Conservation (phyloP, 1,140 invertebrate genomes). For the Drosophila obscura region DNA sequence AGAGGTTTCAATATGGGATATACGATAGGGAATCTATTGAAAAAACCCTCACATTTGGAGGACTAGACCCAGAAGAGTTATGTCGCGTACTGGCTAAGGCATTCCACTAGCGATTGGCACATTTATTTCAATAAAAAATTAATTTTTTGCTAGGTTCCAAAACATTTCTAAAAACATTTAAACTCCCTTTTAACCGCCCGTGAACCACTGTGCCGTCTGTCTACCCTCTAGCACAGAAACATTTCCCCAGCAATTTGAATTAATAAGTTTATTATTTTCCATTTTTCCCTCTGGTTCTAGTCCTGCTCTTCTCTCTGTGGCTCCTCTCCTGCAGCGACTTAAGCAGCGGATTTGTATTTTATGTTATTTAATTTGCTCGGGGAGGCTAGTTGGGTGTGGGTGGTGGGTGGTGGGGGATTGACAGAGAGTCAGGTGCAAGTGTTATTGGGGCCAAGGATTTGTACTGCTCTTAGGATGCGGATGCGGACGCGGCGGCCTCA, state of each 20-base stretch:
- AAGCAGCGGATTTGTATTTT: conserved; percentile 68
- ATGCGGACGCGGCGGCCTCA: conserved; percentile 26
- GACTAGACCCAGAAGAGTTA: no score
- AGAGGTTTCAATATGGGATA: no score
- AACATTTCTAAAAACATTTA: no score
- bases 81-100: background rate
- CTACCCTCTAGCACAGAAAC: background rate
- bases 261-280: conserved; percentile 74
- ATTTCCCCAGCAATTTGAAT: conserved; percentile 57
- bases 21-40: no score
- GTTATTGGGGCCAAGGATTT: conserved; percentile 37
- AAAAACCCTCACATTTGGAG: no score
- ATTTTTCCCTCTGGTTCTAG: conserved; percentile 42
- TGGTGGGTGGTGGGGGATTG: background rate
- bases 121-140: no score
- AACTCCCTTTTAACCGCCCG: no score
- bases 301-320: background rate
- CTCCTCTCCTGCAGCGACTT: conserved; percentile 11
- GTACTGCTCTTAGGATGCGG: conserved; percentile 12
- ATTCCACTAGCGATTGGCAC: no score
- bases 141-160: no score
- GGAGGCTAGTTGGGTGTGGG: background rate
- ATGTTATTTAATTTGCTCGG: conserved; percentile 70
- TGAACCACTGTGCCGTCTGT: conserved; percentile 8
- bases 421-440: conserved; percentile 16